Conservation (phyloP, 2,113 vertebrate genomes). For the Ophthalmotilapia sp. region DNA sequence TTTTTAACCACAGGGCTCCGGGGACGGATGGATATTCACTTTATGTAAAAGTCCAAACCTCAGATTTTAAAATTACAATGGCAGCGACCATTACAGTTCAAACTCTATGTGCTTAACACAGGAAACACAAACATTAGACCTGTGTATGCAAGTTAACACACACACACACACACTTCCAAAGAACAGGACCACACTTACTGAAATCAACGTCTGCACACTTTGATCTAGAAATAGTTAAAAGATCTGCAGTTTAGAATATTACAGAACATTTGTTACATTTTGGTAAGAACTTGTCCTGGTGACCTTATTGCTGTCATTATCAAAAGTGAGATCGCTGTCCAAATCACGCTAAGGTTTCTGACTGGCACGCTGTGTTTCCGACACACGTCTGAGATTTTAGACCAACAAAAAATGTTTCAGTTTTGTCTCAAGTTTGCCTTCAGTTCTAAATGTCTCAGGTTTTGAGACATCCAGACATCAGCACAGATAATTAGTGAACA, state of each 20-base stretch:
- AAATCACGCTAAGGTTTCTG: background rate
- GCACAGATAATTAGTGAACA: background rate
- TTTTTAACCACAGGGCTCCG: background rate
- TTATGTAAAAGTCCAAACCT: background rate
- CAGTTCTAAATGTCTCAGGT: background rate
- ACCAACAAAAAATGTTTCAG: background rate
- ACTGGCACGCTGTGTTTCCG: background rate
- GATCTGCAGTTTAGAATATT: background rate
- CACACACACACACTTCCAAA: background rate
- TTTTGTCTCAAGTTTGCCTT: background rate
- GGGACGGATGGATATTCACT: background rate
- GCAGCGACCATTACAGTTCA: background rate
- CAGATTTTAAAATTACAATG: background rate
- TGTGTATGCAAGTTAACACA: background rate
- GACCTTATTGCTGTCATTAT: background rate
- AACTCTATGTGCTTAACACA: background rate
- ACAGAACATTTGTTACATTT: background rate
- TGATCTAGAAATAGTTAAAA: background rate
- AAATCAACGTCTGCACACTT: background rate
- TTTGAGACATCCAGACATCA: background rate
- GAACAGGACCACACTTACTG: background rate
- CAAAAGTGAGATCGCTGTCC: background rate
- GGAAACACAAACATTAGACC: background rate
- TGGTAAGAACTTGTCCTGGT: background rate
- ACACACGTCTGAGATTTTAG: background rate